These are phyloP conservation scores for Ptilonorhynchus violaceus DNA, from an alignment of 2,113 vertebrate genomes.

Conservation along the genomic window DNA sequence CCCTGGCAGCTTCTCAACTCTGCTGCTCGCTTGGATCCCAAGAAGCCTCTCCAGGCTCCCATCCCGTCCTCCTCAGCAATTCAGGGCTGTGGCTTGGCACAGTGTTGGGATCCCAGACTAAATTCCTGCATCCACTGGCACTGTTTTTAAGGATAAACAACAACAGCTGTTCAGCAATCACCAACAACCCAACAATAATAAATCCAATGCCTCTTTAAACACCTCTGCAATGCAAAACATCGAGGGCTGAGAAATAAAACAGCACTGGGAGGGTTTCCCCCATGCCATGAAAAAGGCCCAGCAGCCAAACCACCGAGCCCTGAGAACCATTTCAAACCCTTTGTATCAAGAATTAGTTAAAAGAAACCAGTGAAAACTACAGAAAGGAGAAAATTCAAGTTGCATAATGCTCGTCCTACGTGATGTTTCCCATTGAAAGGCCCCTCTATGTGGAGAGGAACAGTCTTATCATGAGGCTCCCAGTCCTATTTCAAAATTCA, in stretches of 20 bases:
- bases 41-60: background rate
- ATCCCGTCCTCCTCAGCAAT: background rate
- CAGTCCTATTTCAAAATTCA: background rate
- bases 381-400: background rate
- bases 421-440: background rate
- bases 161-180: background rate
- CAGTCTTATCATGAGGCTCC: background rate
- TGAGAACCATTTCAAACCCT: background rate
- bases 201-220: background rate
- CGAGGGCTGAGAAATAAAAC: background rate
- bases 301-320: background rate
- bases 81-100: background rate
- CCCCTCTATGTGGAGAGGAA: background rate
- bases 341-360: background rate
- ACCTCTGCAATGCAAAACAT: background rate
- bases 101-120: background rate
- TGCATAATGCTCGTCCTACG: background rate
- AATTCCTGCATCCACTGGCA: background rate
- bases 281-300: background rate
- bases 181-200: background rate
- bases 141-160: background rate
- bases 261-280: background rate
- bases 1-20: background rate
- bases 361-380: background rate
- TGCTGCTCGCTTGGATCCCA: background rate